A percentile compares a stretch with the other conserved stretches of the same genome.
Conservation (phyloP, 2,888 invertebrate genomes). For the Oscheius sp. region DNA sequence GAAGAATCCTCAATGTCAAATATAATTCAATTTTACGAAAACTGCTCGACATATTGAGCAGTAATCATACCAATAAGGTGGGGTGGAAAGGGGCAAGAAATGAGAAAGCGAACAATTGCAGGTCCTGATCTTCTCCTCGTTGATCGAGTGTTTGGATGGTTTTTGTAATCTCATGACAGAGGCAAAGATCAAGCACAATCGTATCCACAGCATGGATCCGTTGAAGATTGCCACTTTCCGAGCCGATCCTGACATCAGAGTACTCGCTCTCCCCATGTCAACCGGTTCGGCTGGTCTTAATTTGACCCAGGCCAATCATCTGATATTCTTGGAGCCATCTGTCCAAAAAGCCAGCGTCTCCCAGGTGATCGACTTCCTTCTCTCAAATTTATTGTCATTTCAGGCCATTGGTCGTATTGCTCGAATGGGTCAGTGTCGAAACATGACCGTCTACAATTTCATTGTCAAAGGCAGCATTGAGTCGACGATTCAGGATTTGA, state of each 20-base stretch:
- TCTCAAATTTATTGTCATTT: background rate
- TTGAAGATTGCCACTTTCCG: constrained; percentile 14
- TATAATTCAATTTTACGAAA: constrained; percentile 13
- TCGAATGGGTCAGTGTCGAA: constrained; percentile 83
- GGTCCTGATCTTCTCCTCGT: constrained; percentile 24
- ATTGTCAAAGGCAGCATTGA: constrained; percentile 81
- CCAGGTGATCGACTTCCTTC: constrained; percentile 31
- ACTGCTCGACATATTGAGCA: background rate
- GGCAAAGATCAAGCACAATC: background rate
- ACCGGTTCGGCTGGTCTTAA: constrained; percentile 85
- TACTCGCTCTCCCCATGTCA: constrained; percentile 80
- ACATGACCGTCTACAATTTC: constrained; percentile 82
- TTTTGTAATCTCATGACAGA: constrained; percentile 7
- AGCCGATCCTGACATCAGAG: constrained; percentile 37
- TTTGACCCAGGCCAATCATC: constrained; percentile 84
- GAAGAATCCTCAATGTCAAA: constrained; percentile 5
- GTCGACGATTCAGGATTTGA: constrained; percentile 38
- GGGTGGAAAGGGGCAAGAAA: background rate
- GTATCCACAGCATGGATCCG: constrained; percentile 10
- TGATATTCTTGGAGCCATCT: constrained; percentile 83
- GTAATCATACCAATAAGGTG: constrained; percentile 14
- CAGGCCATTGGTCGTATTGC: constrained; percentile 85
- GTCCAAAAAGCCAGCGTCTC: constrained; percentile 82
- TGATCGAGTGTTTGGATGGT: constrained; percentile 5
- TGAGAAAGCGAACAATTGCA: background rate